Evolutionary conservation across 2,797 vertebrate species (phyloP).

Genomic region (Rhinatrema bivittatum): DNA sequence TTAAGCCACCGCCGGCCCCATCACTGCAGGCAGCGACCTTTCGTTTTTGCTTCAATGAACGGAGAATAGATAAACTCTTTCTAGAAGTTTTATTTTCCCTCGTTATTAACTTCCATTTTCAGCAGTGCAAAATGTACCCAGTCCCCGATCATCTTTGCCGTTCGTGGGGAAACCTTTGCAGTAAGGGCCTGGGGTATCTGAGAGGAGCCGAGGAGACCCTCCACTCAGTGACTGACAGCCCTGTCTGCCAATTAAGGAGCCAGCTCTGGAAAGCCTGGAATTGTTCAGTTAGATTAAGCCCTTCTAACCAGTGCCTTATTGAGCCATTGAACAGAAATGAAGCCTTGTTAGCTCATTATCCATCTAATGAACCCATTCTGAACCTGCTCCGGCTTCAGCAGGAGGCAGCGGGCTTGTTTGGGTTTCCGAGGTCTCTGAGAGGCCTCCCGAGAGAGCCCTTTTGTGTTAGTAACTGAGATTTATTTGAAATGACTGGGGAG

Average conservation of each 20-base stretch:
- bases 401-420: constrained; percentile 55
- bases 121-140: too few relatives aligned
- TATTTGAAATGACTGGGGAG: constrained; percentile 43
- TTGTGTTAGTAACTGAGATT: constrained; percentile 60
- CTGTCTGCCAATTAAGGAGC: constrained; percentile 43
- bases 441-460: constrained; percentile 52
- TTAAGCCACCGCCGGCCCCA: too few relatives aligned
- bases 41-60: too few relatives aligned
- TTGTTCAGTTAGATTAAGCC: constrained; percentile 68
- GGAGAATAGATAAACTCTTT: too few relatives aligned
- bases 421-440: constrained; percentile 58
- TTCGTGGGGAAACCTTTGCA: too few relatives aligned
- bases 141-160: too few relatives aligned
- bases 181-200: too few relatives aligned
- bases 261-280: constrained; percentile 44
- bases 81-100: too few relatives aligned
- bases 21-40: too few relatives aligned
- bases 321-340: constrained; percentile 66
- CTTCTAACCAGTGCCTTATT: constrained; percentile 85
- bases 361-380: constrained; percentile 81
- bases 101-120: too few relatives aligned
- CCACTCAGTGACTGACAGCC: constrained; percentile 36
- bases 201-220: constrained; percentile 35
- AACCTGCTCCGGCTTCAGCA: constrained; percentile 53
- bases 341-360: constrained; percentile 75